Percentiles rank a stretch among this genome's conserved stretches.
phyloP scores from a whole-genome alignment of 30 jellyfish, hydroid and myxozoan species.

The Nemopilema nomurai region DNA sequence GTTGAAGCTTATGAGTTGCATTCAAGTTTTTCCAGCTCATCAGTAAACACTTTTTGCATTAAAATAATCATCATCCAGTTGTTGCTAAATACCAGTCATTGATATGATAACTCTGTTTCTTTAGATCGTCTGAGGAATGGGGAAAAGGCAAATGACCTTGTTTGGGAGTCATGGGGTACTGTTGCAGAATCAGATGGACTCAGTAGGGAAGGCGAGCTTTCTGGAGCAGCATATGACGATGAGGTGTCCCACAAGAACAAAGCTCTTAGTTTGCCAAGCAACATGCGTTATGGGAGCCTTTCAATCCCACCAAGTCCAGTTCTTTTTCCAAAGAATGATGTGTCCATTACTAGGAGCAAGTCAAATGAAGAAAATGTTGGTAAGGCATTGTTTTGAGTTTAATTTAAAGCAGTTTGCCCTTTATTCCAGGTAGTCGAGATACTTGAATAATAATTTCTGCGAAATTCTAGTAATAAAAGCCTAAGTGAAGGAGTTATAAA shows the following conservation, averaged over 20 bases:
- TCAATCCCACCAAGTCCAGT: conserved; percentile 95
- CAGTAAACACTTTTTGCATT: too few relatives aligned
- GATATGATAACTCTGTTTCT: too few relatives aligned
- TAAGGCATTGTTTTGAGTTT: conserved; percentile 4
- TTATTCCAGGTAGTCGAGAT: neutral
- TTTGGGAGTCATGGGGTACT: conserved; percentile 83
- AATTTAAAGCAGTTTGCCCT: neutral
- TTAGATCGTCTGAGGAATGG: conserved; percentile 80
- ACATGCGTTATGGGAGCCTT: conserved; percentile 38
- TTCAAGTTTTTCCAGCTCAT: too few relatives aligned
- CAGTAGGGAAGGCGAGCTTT: conserved; percentile 40
- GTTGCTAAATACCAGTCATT: too few relatives aligned
- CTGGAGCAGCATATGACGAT: conserved; percentile 34
- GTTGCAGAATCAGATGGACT: conserved; percentile 58
- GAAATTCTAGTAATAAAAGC: too few relatives aligned
- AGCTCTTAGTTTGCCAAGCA: conserved; percentile 47
- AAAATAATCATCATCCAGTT: too few relatives aligned
- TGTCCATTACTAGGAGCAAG: conserved; percentile 74
- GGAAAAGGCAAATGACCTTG: conserved; percentile 76
- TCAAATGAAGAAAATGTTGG: conserved; percentile 96
- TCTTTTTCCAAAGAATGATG: conserved; percentile 29
- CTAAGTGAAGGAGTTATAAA: too few relatives aligned
- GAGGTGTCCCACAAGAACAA: conserved; percentile 29
- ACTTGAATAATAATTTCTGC: too few relatives aligned
- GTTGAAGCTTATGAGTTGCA: too few relatives aligned